Conservation (phyloP, 2,888 invertebrate species). For the Trichogramma dendrolimi region DNA sequence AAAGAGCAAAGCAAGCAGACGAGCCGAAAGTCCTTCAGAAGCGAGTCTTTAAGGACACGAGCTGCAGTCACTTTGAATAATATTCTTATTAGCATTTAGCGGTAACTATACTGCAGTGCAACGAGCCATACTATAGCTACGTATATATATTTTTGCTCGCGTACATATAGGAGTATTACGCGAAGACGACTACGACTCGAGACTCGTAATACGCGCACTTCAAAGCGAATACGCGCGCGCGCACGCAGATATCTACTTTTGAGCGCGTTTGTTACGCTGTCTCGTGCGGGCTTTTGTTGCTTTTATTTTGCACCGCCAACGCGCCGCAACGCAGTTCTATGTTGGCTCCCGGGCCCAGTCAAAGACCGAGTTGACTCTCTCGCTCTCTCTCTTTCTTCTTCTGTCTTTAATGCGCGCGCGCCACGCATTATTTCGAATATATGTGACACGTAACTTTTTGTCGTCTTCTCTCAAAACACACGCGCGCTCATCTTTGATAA, state of each 20-base stretch:
- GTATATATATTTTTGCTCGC: too few relatives aligned
- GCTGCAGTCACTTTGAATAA: conserved; percentile 36
- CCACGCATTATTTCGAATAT: neutral
- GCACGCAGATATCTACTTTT: neutral
- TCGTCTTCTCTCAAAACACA: too few relatives aligned
- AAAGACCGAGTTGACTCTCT: too few relatives aligned
- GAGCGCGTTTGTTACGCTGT: conserved; percentile 13
- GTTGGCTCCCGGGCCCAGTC: too few relatives aligned
- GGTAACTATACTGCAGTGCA: conserved; percentile 25
- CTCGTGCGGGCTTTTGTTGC: neutral
- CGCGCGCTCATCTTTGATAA: too few relatives aligned
- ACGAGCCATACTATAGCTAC: conserved; percentile 37
- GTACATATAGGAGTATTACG: too few relatives aligned
- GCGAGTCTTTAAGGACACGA: neutral
- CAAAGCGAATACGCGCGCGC: conserved; percentile 40
- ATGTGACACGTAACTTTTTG: too few relatives aligned
- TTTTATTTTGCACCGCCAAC: too few relatives aligned
- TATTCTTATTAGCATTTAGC: conserved; percentile 44
- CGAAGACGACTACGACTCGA: too few relatives aligned
- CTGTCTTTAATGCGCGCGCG: neutral
- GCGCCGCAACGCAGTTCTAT: too few relatives aligned
- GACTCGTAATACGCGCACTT: conserved; percentile 23
- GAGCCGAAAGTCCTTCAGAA: conserved; percentile 10
- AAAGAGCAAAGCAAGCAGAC: conserved; percentile 36
- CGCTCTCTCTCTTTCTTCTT: too few relatives aligned